Conservation (phyloP, 2,888 invertebrate species). For the Morpho achilles region DNA sequence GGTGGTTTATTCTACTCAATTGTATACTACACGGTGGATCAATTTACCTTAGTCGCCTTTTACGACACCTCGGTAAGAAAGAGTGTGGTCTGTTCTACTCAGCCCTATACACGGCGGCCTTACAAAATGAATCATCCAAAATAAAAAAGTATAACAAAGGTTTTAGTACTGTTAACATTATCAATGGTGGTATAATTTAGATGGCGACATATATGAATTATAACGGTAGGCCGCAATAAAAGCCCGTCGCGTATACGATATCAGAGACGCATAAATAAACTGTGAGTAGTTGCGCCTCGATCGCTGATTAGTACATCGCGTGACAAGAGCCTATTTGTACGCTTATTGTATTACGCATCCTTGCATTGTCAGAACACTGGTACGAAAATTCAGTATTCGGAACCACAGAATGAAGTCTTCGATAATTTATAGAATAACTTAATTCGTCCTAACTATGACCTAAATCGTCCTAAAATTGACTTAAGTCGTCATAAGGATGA, state of each 20-base stretch:
- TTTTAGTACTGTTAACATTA: constrained; percentile 43
- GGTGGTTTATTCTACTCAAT: too few species aligned
- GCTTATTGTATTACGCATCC: constrained; percentile 72
- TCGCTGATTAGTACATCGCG: constrained; percentile 70
- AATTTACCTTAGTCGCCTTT: too few species aligned
- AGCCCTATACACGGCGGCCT: too few species aligned
- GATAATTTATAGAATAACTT: too few species aligned
- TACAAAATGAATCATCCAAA: neutral
- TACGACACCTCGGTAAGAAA: too few species aligned
- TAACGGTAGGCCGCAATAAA: constrained; percentile 52
- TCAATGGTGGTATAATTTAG: constrained; percentile 18
- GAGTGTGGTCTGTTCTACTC: too few species aligned
- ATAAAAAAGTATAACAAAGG: neutral
- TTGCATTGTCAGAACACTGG: constrained; percentile 52
- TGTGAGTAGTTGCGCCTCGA: constrained; percentile 57
- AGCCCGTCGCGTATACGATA: constrained; percentile 51
- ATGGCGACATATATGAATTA: constrained; percentile 45
- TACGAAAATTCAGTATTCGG: constrained; percentile 1
- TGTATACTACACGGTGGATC: too few species aligned
- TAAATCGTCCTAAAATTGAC: neutral
- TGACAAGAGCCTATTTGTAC: constrained; percentile 76
- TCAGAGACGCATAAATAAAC: constrained; percentile 69
- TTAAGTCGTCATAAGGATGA: neutral
- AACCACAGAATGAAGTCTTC: constrained; percentile 28
- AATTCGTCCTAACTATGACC: neutral